Percentiles rank a stretch among this genome's conserved stretches.
Conservation (phyloP, 1,140 invertebrate genomes). For the Solenopsis fugax region DNA sequence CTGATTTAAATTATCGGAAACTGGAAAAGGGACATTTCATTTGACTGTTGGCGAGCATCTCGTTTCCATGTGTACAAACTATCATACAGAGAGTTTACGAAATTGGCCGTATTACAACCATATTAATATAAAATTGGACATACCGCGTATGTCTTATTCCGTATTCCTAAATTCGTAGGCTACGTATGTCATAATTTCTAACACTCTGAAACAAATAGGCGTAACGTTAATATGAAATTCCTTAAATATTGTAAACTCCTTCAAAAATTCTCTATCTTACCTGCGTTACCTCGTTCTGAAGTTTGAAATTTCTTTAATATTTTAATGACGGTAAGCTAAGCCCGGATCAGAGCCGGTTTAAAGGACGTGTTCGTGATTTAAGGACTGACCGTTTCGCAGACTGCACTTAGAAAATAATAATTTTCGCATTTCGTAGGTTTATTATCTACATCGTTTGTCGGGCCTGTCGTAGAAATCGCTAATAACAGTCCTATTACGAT, state of each 20-base stretch:
- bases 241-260: slow-evolving; percentile 35
- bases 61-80: background rate
- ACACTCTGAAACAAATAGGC: slow-evolving; percentile 8
- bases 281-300: background rate
- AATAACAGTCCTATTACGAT: slow-evolving; percentile 39
- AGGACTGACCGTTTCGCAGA: slow-evolving; percentile 15
- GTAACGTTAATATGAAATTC: slow-evolving; percentile 12
- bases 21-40: background rate
- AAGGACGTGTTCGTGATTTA: slow-evolving; percentile 30
- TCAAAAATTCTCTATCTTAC: slow-evolving; percentile 17
- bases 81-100: background rate
- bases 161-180: background rate
- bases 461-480: slow-evolving; percentile 23
- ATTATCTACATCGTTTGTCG: slow-evolving; percentile 50
- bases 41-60: background rate
- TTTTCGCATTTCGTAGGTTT: slow-evolving; percentile 30
- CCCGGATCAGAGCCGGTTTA: slow-evolving; percentile 32
- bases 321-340: slow-evolving; percentile 35
- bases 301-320: slow-evolving; percentile 46
- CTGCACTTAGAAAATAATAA: slow-evolving; percentile 42
- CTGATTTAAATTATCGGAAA: slow-evolving; percentile 23
- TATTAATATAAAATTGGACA: background rate
- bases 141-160: background rate
- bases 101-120: background rate
- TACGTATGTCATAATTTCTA: slow-evolving; percentile 4